Percentiles rank a stretch among this genome's conserved stretches.
Conservation (phyloP, 2,888 invertebrate genomes). For the Subacronicta megacephala region DNA sequence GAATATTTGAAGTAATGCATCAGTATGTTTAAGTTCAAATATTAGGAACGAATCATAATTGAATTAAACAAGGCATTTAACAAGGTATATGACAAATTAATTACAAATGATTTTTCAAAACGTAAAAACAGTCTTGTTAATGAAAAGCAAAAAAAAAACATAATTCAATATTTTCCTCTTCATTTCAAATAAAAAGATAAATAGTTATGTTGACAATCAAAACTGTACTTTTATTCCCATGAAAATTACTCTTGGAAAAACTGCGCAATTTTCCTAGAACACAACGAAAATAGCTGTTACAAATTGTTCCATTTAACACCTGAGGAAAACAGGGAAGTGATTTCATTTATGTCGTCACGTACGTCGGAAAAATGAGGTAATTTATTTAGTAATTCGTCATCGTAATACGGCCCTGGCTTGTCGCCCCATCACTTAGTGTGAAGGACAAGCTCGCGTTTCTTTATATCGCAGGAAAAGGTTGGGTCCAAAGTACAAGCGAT, state of each 20-base stretch:
- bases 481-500: constrained; percentile 33
- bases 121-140: too few species aligned
- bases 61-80: too few species aligned
- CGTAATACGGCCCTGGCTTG: constrained; percentile 77
- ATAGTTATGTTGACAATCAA: constrained; percentile 51
- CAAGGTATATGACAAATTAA: too few species aligned
- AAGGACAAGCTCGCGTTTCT: constrained; percentile 79
- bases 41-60: too few species aligned
- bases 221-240: constrained; percentile 23
- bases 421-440: constrained; percentile 78
- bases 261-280: constrained; percentile 46
- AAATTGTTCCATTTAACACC: constrained; percentile 71
- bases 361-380: constrained; percentile 69
- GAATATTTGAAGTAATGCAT: too few species aligned
- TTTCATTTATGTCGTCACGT: constrained; percentile 74
- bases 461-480: constrained; percentile 59
- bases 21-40: too few species aligned
- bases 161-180: constrained; percentile 7
- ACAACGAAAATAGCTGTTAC: constrained; percentile 57
- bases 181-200: constrained; percentile 37
- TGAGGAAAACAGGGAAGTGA: constrained; percentile 66
- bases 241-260: constrained; percentile 12
- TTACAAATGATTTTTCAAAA: neutral
- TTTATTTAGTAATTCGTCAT: constrained; percentile 78
- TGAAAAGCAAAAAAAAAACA: too few species aligned